Base-by-base conservation (phyloP, 2,113 vertebrate species). In the Hystrix cristata region DNA sequence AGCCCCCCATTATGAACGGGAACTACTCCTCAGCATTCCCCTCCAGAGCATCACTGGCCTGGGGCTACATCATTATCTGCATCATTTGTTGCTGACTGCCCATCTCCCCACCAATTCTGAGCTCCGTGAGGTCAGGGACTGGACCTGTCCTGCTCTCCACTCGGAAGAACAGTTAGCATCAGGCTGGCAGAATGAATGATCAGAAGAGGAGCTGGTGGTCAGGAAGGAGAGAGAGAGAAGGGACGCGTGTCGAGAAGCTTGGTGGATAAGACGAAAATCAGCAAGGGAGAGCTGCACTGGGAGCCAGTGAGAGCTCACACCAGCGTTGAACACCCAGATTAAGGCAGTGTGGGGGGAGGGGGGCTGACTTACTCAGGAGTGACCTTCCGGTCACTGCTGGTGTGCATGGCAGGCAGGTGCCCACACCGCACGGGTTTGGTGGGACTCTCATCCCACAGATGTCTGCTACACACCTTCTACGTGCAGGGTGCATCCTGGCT, bases 161-260 rank as follows among this genome's bases (percentile, higher is more conserved):
- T 16, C 14, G 53, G n/a, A 72, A 85, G 48, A 74, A 31, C 19
- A 43, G 5, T 82, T 7, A 53, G 29, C 18, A 11, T 10, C 21
- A 6, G 69, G 25, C 27, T 16, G 2, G 1, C 19, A 2, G 29
- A 31, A 51, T 11, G 72, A 23, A 16, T 9, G 25, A 48, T 12
- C 0, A 3, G 60, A n/a, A 79, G 13, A 27, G 64, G 86, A 34
- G 29, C n/a, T 7, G 7, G 23, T 0, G 0, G 14, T n/a, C n/a
- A 34, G 79, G 43, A 65, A 31, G 38, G 29, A 46, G 7, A 3
- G 14, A n/a, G 65, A 38, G 15, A 7, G 19, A 29, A 78, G 62
- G 18, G 38, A 12, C 0, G 1, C 0, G 0, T 5, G 38, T 4
- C 4, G 31, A 31, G 62, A 8, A 38, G 57, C 12, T 10, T 1